Evolutionary conservation across 92 coral and sea anemone genomes (phyloP).

Genomic region (Anthopleura xanthogrammica): DNA sequence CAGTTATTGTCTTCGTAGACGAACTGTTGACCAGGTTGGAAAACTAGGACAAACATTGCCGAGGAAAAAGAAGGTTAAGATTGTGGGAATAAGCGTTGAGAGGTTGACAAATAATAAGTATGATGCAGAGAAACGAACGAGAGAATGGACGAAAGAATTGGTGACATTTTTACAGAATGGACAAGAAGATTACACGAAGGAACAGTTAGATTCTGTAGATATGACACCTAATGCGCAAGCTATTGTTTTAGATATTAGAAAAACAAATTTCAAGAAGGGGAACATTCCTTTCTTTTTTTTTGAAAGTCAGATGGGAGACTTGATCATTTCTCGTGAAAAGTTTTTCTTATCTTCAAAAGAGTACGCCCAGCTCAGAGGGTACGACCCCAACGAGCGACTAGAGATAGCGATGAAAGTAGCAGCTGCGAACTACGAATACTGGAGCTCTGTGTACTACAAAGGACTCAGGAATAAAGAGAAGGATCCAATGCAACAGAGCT

Average conservation of each 20-base stretch:
- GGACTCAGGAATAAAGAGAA: slow-evolving; percentile 46
- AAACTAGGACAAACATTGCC: slow-evolving; percentile 35
- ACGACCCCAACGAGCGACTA: slow-evolving; percentile 56
- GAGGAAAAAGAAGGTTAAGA: slow-evolving; percentile 38
- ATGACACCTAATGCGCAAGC: slow-evolving; percentile 4
- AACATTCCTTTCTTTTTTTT: slow-evolving; percentile 16
- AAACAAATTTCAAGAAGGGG: slow-evolving; percentile 13
- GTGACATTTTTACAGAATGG: neutral
- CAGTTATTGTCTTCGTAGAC: slow-evolving; percentile 29
- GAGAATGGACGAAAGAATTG: neutral
- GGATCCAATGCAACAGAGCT: slow-evolving; percentile 51
- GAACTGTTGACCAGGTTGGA: slow-evolving; percentile 27
- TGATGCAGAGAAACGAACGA: slow-evolving; percentile 28
- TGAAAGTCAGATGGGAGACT: neutral
- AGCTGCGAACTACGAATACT: slow-evolving; percentile 67
- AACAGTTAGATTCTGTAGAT: neutral
- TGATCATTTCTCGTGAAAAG: neutral
- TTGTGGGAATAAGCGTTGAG: slow-evolving; percentile 16
- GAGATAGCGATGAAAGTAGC: slow-evolving; percentile 74
- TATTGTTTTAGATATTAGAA: slow-evolving; percentile 23
- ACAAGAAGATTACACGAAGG: neutral
- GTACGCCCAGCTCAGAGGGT: slow-evolving; percentile 29
- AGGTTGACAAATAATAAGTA: slow-evolving; percentile 35
- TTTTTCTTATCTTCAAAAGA: slow-evolving; percentile 7
- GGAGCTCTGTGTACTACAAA: slow-evolving; percentile 56